Percentiles rank a stretch among this genome's conserved stretches.
phyloP scores from a whole-genome alignment of 1,140 invertebrate genomes.

The Bursaphelenchus mucronatus region DNA sequence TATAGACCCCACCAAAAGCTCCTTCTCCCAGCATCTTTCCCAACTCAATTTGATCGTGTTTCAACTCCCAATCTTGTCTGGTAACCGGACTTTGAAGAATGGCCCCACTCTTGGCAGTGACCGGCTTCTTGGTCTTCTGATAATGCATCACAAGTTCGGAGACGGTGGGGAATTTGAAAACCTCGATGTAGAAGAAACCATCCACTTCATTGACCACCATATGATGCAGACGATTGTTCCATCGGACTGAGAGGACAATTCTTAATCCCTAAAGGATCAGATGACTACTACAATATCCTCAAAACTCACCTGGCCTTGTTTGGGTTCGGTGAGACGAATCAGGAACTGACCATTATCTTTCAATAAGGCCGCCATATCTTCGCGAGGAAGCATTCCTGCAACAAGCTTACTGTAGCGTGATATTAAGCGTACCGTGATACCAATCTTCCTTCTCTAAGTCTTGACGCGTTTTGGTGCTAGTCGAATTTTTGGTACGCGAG shows the following conservation, averaged over 20 bases:
- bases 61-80: slow-evolving; percentile 89
- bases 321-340: slow-evolving; percentile 82
- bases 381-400: slow-evolving; percentile 79
- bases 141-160: slow-evolving; percentile 84
- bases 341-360: slow-evolving; percentile 85
- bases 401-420: neutral
- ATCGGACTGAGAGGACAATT: slow-evolving; percentile 81
- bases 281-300: slow-evolving; percentile 1
- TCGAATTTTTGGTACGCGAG: slow-evolving; percentile 1
- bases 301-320: slow-evolving; percentile 76
- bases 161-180: slow-evolving; percentile 82
- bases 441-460: slow-evolving; percentile 75
- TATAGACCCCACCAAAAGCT: slow-evolving; percentile 94
- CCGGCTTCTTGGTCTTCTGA: slow-evolving; percentile 74
- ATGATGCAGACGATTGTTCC: slow-evolving; percentile 83
- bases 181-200: slow-evolving; percentile 86
- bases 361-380: slow-evolving; percentile 82
- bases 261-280: slow-evolving; percentile 23
- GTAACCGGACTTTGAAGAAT: slow-evolving; percentile 79
- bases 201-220: slow-evolving; percentile 78
- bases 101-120: slow-evolving; percentile 84
- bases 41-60: slow-evolving; percentile 87
- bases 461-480: neutral
- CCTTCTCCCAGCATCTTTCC: slow-evolving; percentile 94
- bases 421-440: slow-evolving; percentile 66